Evolutionary conservation across 1,140 invertebrate species (phyloP).

Genomic region (Cherax quadricarinatus): DNA sequence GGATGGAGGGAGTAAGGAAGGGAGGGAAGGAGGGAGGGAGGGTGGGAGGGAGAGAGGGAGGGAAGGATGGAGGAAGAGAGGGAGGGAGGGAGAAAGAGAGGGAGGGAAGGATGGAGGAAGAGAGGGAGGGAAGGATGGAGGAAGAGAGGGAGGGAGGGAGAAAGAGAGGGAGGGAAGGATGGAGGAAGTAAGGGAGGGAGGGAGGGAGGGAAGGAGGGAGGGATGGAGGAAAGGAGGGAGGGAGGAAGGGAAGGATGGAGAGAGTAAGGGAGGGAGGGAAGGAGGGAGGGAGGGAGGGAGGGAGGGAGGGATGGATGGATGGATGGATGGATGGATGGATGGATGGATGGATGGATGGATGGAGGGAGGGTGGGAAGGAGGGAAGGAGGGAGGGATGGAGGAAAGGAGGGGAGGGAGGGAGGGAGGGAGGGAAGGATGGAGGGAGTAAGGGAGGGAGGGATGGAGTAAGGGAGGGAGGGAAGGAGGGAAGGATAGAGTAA

Average conservation of each 20-base stretch:
- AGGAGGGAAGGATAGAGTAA: no score
- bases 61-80: neutral
- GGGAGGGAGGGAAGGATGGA: neutral
- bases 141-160: conserved; percentile 1
- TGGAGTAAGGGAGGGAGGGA: no score
- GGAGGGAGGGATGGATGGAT: neutral
- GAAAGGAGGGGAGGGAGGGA: neutral
- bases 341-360: neutral
- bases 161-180: neutral
- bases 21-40: conserved; percentile 9
- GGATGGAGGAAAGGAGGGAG: conserved; percentile 32
- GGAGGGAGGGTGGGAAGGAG: neutral
- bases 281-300: neutral
- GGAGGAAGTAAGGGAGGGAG: neutral
- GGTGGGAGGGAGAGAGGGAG: no score
- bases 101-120: neutral
- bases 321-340: neutral
- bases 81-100: conserved; percentile 6
- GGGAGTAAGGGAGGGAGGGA: no score
- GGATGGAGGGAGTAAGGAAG: no score
- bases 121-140: neutral
- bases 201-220: conserved; percentile 53
- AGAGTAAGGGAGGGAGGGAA: no score
- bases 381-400: neutral
- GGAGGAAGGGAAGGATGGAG: neutral